These are phyloP conservation scores for Nipponia nippon DNA, from an alignment of 2,113 vertebrate species.

Conservation along the genomic window DNA sequence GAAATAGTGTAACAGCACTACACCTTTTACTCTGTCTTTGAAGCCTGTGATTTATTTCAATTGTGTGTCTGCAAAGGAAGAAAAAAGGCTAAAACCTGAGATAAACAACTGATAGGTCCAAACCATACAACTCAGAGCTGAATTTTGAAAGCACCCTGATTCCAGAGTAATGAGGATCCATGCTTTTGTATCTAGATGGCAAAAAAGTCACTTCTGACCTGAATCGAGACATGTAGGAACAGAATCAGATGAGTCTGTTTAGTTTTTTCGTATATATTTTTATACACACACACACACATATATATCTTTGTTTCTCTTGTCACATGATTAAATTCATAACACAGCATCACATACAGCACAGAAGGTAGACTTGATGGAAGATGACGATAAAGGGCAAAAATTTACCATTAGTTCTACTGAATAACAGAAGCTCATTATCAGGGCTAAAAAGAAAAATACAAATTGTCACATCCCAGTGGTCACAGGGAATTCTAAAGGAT, in stretches of 20 bases:
- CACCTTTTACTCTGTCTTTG: neutral
- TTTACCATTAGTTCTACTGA: neutral
- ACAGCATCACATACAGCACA: rapidly evolving
- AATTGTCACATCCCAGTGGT: neutral
- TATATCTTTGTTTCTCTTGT: neutral
- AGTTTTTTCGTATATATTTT: neutral
- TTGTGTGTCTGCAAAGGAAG: neutral
- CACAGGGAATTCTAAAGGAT: neutral
- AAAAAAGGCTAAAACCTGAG: neutral
- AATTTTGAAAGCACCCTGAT: neutral
- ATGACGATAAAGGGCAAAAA: neutral
- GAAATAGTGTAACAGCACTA: neutral
- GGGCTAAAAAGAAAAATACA: neutral
- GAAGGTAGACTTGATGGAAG: neutral
- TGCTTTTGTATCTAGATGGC: neutral
- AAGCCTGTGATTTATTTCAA: neutral
- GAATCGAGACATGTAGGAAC: neutral
- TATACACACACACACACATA: rapidly evolving
- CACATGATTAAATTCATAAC: neutral
- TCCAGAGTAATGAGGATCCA: neutral
- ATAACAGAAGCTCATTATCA: neutral
- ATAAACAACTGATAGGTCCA: neutral
- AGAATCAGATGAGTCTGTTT: neutral
- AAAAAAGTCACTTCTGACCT: neutral
- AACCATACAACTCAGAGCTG: neutral